Base-by-base conservation (phyloP, 1,140 invertebrate species). In the Antheraea pernyi region DNA sequence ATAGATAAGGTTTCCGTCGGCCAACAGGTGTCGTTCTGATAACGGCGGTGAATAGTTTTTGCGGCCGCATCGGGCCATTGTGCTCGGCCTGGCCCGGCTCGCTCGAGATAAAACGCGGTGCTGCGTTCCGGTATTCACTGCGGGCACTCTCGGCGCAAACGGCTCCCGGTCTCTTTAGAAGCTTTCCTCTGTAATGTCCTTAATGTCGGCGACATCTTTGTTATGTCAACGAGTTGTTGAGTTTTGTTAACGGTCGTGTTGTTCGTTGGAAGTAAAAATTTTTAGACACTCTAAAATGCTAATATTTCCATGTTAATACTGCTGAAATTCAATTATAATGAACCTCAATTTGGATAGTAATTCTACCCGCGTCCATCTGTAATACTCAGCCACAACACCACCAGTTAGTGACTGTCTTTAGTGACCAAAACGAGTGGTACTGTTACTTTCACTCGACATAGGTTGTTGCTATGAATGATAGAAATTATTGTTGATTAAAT, bases 1-100 rank as follows among this genome's bases (percentile, higher is more conserved):
- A 16, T 53, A 53, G 46, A 53, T 53, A 53, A 53, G 46, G 46
- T n/a, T 53, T 53, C 46, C 46, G 46, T 53, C 46, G 16, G 46
- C 46, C 46, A 53, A 53, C 46, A 53, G 46, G 46, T 53, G 46
- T 53, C 46, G 46, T 53, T 53, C 46, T 53, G 46, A 53, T 53
- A 53, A 53, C 46, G 22, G 16, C 46, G 16, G 46, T 53, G 46
- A 53, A 53, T 53, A 53, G 46, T 53, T 53, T 53, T 53, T 53
- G 46, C 46, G 46, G 16, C 46, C 11, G 46, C 46, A 53, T 53
- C 13, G 46, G 46, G 46, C 46, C 13, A 16, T 53, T 53, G 46
- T 53, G 46, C 16, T 6, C 46, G 46, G 46, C 46, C 46, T 13
- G 46, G 46, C 46, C 39, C 39, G 39, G 39, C 39, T 9, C 39